Evolutionary conservation across 2,888 invertebrate species (phyloP).

Genomic region (Caenorhabditis sinica): DNA sequence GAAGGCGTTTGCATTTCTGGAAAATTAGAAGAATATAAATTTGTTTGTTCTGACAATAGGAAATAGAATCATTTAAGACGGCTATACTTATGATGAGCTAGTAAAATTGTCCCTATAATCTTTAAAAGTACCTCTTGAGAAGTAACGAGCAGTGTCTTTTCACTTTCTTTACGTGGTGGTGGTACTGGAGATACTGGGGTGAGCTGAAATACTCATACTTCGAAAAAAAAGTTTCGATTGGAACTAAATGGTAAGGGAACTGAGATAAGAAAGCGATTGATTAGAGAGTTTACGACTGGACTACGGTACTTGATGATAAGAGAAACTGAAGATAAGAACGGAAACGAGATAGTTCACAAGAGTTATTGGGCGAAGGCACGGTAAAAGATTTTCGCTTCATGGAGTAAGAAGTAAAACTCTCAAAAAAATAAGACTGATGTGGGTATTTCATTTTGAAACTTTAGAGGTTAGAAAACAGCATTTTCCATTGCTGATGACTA

Average conservation of each 20-base stretch:
- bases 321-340: not conserved
- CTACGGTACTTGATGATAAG: not conserved
- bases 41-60: not conserved
- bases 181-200: slow-evolving; percentile 16
- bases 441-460: too few species aligned
- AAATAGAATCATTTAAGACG: not conserved
- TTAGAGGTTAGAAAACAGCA: too few species aligned
- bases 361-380: too few species aligned
- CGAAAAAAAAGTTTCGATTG: not conserved
- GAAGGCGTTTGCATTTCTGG: slow-evolving; percentile 53
- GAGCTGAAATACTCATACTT: slow-evolving; percentile 12
- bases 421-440: too few species aligned
- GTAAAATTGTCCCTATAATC: too few species aligned
- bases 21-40: not conserved
- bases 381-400: too few species aligned
- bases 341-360: not conserved
- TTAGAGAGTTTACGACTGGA: not conserved
- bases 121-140: slow-evolving; percentile 37
- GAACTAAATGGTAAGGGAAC: not conserved
- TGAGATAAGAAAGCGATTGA: not conserved
- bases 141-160: slow-evolving; percentile 33
- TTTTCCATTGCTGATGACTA: too few species aligned
- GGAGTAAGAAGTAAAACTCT: too few species aligned
- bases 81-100: too few species aligned
- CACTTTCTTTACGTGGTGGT: slow-evolving; percentile 35